Percentiles rank a stretch among this genome's conserved stretches.
Conservation (phyloP, 2,797 vertebrate species). For the Acanthis flammea region DNA sequence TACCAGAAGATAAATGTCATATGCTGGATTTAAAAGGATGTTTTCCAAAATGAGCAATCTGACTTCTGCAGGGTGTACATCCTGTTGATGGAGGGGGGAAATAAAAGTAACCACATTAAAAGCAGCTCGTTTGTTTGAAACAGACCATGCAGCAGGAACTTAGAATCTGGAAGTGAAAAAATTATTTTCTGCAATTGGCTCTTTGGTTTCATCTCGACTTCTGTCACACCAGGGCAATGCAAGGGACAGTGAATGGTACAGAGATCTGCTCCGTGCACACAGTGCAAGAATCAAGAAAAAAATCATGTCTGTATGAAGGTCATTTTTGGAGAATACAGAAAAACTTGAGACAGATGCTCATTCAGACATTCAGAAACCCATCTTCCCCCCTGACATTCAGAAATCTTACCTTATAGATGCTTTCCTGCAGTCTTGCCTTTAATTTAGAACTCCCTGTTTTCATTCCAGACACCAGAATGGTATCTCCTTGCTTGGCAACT, state of each 20-base stretch:
- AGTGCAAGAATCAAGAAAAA: background rate
- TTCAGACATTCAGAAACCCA: background rate
- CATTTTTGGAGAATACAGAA: background rate
- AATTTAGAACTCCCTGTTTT: conserved; percentile 94
- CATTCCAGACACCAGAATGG: conserved; percentile 82
- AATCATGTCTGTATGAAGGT: background rate
- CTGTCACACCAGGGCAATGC: background rate
- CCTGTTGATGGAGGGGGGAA: conserved; percentile 70
- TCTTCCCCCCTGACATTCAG: background rate
- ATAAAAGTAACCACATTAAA: background rate
- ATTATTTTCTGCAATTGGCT: background rate
- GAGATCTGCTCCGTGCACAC: background rate
- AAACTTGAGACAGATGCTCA: background rate
- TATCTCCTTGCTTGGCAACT: conserved; percentile 85
- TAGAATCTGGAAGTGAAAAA: background rate
- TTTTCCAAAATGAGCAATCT: conserved; percentile 94
- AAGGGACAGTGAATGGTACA: background rate
- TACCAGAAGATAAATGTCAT: conserved; percentile 88
- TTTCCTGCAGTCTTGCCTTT: conserved; percentile 90
- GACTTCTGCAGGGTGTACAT: conserved; percentile 90
- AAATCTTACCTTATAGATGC: conserved; percentile 84
- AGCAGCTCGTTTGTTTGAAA: background rate
- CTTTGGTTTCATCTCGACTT: background rate
- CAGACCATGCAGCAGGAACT: background rate
- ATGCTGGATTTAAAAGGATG: conserved; percentile 89